Percentiles rank a stretch among this genome's conserved stretches.
Evolutionary conservation across 2,797 vertebrate genomes (phyloP).

Genomic region (Molossus alvarezi): DNA sequence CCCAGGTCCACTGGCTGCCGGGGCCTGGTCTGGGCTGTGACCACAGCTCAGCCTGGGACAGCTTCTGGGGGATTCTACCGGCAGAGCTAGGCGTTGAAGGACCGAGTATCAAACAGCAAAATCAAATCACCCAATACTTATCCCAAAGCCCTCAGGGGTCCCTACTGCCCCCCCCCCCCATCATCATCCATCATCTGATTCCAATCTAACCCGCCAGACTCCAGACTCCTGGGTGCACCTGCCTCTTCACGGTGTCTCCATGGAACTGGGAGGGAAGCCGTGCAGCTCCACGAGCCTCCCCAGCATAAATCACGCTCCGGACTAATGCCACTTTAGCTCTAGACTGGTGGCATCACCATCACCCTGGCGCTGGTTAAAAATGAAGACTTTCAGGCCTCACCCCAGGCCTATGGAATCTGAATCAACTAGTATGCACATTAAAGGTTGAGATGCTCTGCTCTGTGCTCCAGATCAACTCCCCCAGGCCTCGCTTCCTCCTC

Average conservation of each 20-base stretch:
- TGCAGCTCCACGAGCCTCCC: background rate
- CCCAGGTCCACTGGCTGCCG: background rate
- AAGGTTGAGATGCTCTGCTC: background rate
- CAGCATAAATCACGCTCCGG: background rate
- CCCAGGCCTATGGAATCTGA: fast-evolving
- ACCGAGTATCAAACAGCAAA: background rate
- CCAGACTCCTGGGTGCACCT: background rate
- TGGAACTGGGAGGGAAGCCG: background rate
- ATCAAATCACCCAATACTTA: background rate
- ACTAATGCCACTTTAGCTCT: background rate
- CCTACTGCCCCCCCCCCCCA: fast-evolving
- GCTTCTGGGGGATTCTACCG: background rate
- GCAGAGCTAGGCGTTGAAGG: background rate
- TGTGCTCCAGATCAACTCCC: no score
- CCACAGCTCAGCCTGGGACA: background rate
- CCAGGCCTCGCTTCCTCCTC: background rate
- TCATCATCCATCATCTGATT: background rate
- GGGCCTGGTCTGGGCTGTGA: background rate
- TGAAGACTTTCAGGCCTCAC: background rate
- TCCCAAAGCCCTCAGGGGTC: background rate
- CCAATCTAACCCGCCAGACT: background rate
- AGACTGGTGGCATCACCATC: fast-evolving
- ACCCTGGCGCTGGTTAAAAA: background rate
- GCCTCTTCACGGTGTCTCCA: background rate
- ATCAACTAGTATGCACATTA: fast-evolving